Evolutionary conservation across 2,888 invertebrate genomes (phyloP), one percentile per base, ranked within the genome.

Genomic region (Caenorhabditis becei): DNA sequence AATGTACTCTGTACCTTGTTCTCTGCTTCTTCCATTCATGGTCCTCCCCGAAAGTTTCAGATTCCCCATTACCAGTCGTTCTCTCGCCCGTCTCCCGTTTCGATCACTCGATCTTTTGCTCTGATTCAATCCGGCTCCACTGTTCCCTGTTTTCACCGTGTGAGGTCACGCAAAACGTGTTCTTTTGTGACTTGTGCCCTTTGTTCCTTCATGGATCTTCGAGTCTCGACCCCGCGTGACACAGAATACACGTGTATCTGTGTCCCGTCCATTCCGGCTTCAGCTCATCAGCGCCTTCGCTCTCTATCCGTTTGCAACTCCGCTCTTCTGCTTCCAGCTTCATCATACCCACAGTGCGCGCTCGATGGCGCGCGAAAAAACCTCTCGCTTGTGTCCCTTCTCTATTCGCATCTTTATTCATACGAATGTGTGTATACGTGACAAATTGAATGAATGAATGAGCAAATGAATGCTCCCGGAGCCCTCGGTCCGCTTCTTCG

Each of bases 341-440:
- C 41, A 5, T 5, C 49, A 47, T 32, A 23, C 26, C 20, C 59
- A 28, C 56, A 23, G 26, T 44, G n/a, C 53, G 41, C 51, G 56
- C 72, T 74, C 74, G 56, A 24, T 59, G 28, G 66, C 66, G 66
- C 56, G 61, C 32, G 66, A 66, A 66, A n/a, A 65, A 69, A 44
- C 32, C 41, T 37, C 24, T 59, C 53, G 16, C 16, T 24, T 32
- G 24, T 58, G 10, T 49, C n/a, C 20, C 47, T 37, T 44, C 53
- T 59, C 66, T 35, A 66, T 66, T 53, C 58, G 51, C 75, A 66
- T 75, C 61, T 66, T 59, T 66, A 75, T 75, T 75, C 75, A 66
- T 75, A 75, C 75, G 66, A 75, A 75, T 75, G 61, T 74, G 66
- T 74, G 74, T 65, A 74, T 74, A 74, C 65, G 74, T 74, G 74